Evolutionary conservation across 2,888 invertebrate genomes (phyloP), one percentile per base, ranked within the genome.

Genomic region (Caenorhabditis sp.): DNA sequence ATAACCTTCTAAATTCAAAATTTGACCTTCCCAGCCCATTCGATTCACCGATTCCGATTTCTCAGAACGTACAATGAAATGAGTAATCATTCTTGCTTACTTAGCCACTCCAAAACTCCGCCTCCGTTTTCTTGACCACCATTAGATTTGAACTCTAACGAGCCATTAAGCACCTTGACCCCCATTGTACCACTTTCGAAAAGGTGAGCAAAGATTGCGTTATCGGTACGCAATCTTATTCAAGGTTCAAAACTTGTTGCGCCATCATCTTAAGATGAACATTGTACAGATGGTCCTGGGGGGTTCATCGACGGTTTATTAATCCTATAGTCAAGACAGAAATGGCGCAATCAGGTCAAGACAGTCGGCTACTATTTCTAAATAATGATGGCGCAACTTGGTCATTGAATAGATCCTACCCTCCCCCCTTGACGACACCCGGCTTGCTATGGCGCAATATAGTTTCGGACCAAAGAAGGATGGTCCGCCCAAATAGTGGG

Each of bases 91-190:
- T 16, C 19, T 14, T 28, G 5, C 31, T n/a, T 19, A 35, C 28
- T 44, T 56, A 47, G 19, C 44, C 19, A 7, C n/a, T 56, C 51
- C 41, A 16, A 16, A 16, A 16, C 54, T 38, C 56, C 16, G 12
- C 38, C 38, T 7, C 41, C 35, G 22, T 44, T 44, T 10, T 35
- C 35, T 14, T 35, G 6, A 49, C 38, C 5, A 2, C 10, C 58
- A 6, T 47, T 16, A 59, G 59, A 49, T 72, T 72, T 59, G 59
- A 72, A 72, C 59, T 72, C 47, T 56, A 69, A 56, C 14, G n/a
- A n/a, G 35, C 22, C 31, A 66, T 19, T 12, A 54, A 31, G 56
- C 16, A 10, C 5, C 14, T 19, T 51, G 31, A 31, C 19, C 66
- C 22, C 14, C 10, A 24, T 61, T 61, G 61, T 41, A 61, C 38